Conservation (phyloP, 2,113 vertebrate genomes). For the Silurus asotus region DNA sequence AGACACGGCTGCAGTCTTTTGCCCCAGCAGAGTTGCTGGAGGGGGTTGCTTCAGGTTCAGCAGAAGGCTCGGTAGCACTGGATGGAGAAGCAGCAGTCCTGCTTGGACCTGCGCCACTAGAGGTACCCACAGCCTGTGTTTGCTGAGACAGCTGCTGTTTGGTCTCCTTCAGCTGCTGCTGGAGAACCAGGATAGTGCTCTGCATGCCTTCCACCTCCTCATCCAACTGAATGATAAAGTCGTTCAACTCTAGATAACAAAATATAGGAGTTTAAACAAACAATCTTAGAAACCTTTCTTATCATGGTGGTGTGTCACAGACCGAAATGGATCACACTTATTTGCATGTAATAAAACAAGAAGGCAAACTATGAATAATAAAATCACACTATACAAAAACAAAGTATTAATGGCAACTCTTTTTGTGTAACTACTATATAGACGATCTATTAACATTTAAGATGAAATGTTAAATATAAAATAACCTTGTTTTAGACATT, state of each 20-base stretch:
- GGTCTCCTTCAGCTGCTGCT: conserved; percentile 93
- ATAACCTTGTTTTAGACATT: background rate
- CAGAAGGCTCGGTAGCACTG: conserved; percentile 75
- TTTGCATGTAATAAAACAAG: background rate
- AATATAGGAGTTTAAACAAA: background rate
- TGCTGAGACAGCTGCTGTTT: conserved; percentile 87
- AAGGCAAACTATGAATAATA: background rate
- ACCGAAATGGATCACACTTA: background rate
- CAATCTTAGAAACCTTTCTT: background rate
- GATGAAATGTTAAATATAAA: background rate
- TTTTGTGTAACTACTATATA: background rate
- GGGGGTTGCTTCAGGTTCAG: conserved; percentile 75
- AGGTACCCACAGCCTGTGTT: conserved; percentile 76
- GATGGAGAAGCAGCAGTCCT: conserved; percentile 81
- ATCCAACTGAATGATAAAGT: conserved; percentile 99
- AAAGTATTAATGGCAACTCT: background rate
- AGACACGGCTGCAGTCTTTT: conserved; percentile 91
- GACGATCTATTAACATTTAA: background rate
- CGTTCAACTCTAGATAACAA: conserved; percentile 85
- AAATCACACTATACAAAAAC: background rate
- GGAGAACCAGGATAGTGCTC: conserved; percentile 97
- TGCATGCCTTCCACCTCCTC: conserved; percentile 99
- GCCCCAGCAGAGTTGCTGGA: conserved; percentile 57
- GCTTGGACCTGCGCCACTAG: conserved; percentile 77
- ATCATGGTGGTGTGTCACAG: too few relatives aligned